Conservation (phyloP, 2,113 vertebrate genomes). For the Gorsachius goisagi region DNA sequence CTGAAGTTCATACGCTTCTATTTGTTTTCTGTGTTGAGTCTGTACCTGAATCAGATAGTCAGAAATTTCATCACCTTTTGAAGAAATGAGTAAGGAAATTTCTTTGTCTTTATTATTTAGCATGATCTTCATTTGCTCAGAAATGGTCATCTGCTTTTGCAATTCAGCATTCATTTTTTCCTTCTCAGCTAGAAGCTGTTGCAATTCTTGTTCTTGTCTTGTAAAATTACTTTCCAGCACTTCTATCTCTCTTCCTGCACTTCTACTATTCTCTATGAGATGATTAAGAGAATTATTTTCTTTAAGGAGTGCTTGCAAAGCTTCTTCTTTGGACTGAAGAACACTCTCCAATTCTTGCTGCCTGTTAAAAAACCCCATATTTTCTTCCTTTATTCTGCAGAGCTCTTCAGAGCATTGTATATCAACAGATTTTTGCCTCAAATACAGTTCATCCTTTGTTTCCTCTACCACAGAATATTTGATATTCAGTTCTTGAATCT, state of each 20-base stretch:
- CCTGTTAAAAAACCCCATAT: conserved; percentile 60
- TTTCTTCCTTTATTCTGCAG: conserved; percentile 76
- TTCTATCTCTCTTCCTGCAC: conserved; percentile 66
- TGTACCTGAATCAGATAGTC: conserved; percentile 82
- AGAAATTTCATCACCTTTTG: conserved; percentile 81
- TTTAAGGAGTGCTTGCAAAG: conserved; percentile 65
- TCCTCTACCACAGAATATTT: conserved; percentile 71
- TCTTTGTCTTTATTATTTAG: conserved; percentile 84
- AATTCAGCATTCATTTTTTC: conserved; percentile 71
- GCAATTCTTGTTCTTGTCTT: conserved; percentile 72
- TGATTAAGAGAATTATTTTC: conserved; percentile 70
- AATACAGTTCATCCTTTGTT: conserved; percentile 61
- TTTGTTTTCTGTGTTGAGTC: conserved; percentile 74
- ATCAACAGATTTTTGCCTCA: conserved; percentile 70
- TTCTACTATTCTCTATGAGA: conserved; percentile 66
- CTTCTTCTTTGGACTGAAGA: conserved; percentile 68
- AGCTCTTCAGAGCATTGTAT: conserved; percentile 74
- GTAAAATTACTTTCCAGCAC: conserved; percentile 65
- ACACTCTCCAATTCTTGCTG: conserved; percentile 62
- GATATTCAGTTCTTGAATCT: conserved; percentile 72
- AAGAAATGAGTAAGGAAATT: conserved; percentile 83
- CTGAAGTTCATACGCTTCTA: conserved; percentile 74
- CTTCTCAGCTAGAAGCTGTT: conserved; percentile 63
- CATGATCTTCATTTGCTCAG: conserved; percentile 81
- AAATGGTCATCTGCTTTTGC: conserved; percentile 81